Conservation (phyloP, 2,888 invertebrate species). For the Drosophila recens region DNA sequence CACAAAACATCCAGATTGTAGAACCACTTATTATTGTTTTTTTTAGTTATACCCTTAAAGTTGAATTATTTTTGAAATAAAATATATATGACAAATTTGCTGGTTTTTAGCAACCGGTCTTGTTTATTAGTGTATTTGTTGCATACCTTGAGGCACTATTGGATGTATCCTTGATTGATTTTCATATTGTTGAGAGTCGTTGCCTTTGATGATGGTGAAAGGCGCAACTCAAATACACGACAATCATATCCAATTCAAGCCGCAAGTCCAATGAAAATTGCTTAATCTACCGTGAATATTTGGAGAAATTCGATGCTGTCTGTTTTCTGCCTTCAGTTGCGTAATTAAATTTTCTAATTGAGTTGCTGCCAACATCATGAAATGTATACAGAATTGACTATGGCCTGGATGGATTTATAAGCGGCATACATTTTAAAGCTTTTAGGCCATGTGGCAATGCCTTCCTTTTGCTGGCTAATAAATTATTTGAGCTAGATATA, state of each 20-base stretch:
- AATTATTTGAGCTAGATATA: slow-evolving; percentile 61
- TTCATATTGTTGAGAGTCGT: slow-evolving; percentile 22
- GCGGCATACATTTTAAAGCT: slow-evolving; percentile 17
- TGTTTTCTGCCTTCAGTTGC: slow-evolving; percentile 9
- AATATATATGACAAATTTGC: background rate
- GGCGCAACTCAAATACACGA: slow-evolving; percentile 4
- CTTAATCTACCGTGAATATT: slow-evolving; percentile 60
- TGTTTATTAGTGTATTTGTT: slow-evolving; percentile 9
- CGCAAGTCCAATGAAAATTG: slow-evolving; percentile 51
- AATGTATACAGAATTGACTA: slow-evolving; percentile 44
- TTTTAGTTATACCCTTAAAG: background rate
- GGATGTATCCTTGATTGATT: slow-evolving; percentile 41
- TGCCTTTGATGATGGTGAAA: slow-evolving; percentile 32
- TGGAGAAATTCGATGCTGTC: slow-evolving; percentile 11
- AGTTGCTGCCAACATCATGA: slow-evolving; percentile 38
- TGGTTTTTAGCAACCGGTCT: background rate
- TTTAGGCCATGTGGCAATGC: slow-evolving; percentile 52
- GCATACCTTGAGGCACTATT: slow-evolving; percentile 32
- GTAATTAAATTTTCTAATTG: slow-evolving; percentile 75
- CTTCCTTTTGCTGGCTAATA: slow-evolving; percentile 55
- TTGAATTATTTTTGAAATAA: background rate
- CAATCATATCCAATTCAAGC: slow-evolving; percentile 24
- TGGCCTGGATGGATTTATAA: slow-evolving; percentile 48
- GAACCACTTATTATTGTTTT: background rate
- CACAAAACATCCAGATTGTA: background rate